Base-by-base conservation (phyloP, 2,888 invertebrate species). In the Graphium colonna region DNA sequence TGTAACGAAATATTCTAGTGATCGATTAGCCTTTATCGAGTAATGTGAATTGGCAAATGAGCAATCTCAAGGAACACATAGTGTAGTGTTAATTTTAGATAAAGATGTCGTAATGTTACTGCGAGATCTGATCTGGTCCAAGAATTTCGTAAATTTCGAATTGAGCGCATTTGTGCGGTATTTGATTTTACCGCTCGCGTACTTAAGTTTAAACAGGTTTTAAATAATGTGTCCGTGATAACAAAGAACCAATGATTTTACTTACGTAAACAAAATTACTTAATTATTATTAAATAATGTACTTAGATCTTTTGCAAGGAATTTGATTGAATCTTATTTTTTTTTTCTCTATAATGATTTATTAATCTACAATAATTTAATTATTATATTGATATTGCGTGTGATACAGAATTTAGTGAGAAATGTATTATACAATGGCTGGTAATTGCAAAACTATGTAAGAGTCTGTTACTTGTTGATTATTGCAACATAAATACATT, bases 401-500 rank as follows among this genome's bases (percentile, higher is more conserved):
- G 77, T 79, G 75, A 79, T 72, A 64, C 58, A 75, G 65, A 64
- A 69, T 69, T 69, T 67, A 67, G 67, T 64, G 52, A 58, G 63
- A 65, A 68, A 55, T 63, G 69, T 73, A 65, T 68, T 52, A 49
- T 70, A 65, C 67, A 72, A 72, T 76, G 77, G 74, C 70, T 73
- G 70, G 65, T 71, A 69, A 63, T 64, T 65, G 63, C 60, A 62
- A 67, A 67, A 67, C 72, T 63, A 63, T 64, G 62, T 73, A 70
- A 73, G 71, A 69, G 70, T 72, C 68, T 74, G 72, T 82, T 77
- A 73, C 74, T 77, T 74, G 71, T 70, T 73, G 65, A 66, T 68
- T 71, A 70, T 68, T 69, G 67, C 71, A 74, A 75, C 69, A 68
- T 67, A 70, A 82, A 73, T 78, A 75, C 71, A 77, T 75, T 77